phyloP scores from a whole-genome alignment of 1,140 invertebrate species.

The Formica selysi region DNA sequence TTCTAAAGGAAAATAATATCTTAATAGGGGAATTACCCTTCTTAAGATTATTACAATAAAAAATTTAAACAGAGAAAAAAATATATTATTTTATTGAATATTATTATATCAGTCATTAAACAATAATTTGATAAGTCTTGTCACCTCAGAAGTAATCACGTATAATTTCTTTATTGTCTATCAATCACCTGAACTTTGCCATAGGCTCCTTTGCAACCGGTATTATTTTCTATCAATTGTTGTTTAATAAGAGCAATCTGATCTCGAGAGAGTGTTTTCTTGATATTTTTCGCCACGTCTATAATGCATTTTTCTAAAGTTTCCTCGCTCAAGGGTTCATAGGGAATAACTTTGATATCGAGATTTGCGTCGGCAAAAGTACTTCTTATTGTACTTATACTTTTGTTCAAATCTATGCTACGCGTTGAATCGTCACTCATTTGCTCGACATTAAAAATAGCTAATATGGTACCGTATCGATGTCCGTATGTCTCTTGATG shows the following conservation, averaged over 20 bases:
- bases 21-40: background rate
- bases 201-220: slow-evolving; percentile 84
- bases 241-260: slow-evolving; percentile 75
- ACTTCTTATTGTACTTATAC: slow-evolving; percentile 62
- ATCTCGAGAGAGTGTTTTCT: slow-evolving; percentile 65
- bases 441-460: slow-evolving; percentile 79
- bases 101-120: background rate
- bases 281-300: slow-evolving; percentile 70
- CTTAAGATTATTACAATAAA: background rate
- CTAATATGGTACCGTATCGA: slow-evolving; percentile 76
- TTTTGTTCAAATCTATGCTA: slow-evolving; percentile 70
- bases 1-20: background rate
- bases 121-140: background rate
- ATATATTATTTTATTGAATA: background rate
- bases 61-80: background rate
- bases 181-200: slow-evolving; percentile 79
- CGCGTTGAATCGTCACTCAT: slow-evolving; percentile 67
- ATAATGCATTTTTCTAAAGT: slow-evolving; percentile 79
- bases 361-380: slow-evolving; percentile 69
- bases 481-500: slow-evolving; percentile 57
- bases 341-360: slow-evolving; percentile 70
- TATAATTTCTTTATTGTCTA: slow-evolving; percentile 27
- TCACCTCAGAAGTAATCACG: background rate
- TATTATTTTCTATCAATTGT: slow-evolving; percentile 70
- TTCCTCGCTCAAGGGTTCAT: slow-evolving; percentile 67